These are phyloP conservation scores for Cranoglanis bouderius DNA, from an alignment of 2,113 vertebrate genomes.

Conservation along the genomic window DNA sequence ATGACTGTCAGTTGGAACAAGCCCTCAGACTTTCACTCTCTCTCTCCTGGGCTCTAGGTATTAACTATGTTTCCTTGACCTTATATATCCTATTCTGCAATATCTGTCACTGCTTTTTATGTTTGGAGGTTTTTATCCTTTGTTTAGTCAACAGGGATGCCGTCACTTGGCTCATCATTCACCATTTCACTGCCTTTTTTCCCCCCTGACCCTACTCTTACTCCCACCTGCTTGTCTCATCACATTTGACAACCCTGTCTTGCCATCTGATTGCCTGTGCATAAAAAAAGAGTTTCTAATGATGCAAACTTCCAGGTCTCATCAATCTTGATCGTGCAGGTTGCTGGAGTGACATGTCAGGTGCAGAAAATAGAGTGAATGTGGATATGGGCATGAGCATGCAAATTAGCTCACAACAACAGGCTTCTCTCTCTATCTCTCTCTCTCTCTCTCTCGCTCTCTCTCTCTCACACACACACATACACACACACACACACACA, in stretches of 20 bases:
- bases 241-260: slow-evolving; percentile 57
- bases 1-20: not conserved
- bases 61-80: not conserved
- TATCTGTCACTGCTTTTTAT: not conserved
- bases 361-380: slow-evolving; percentile 17
- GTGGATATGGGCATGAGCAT: slow-evolving; percentile 33
- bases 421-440: not conserved
- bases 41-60: not conserved
- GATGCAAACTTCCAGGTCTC: slow-evolving; percentile 36
- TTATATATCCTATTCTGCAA: not conserved
- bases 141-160: slow-evolving; percentile 11
- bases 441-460: too few relatives aligned
- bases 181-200: not conserved
- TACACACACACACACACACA: slow-evolving; percentile 39
- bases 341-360: not conserved
- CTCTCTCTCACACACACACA: slow-evolving; percentile 38
- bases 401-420: slow-evolving; percentile 14
- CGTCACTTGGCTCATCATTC: slow-evolving; percentile 4
- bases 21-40: not conserved
- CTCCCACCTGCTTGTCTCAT: slow-evolving; percentile 67
- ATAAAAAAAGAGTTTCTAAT: slow-evolving; percentile 48
- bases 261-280: slow-evolving; percentile 53
- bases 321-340: slow-evolving; percentile 68
- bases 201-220: slow-evolving; percentile 22
- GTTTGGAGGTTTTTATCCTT: not conserved